These are phyloP conservation scores for Sarcophaga carnaria DNA, from an alignment of 2,888 invertebrate genomes.

Conservation along the genomic window DNA sequence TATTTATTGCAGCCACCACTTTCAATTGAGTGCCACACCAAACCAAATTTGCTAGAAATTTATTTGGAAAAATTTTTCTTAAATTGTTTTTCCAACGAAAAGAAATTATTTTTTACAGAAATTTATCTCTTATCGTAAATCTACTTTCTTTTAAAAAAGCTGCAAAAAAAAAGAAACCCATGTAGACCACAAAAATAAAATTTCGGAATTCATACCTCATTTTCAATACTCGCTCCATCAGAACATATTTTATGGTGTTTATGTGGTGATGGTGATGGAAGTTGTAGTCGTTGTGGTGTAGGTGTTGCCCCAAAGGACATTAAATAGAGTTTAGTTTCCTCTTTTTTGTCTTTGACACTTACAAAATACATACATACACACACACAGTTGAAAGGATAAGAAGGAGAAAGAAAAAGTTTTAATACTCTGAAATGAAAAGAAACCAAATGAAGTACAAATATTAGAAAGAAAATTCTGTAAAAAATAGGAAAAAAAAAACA, in stretches of 20 bases:
- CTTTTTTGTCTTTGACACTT: slow-evolving; percentile 6
- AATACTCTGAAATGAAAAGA: slow-evolving; percentile 51
- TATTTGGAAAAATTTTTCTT: background rate
- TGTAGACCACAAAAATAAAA: slow-evolving; percentile 72
- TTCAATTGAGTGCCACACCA: background rate
- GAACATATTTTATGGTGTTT: background rate
- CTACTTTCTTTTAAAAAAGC: slow-evolving; percentile 51
- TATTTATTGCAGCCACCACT: background rate
- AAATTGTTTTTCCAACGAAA: slow-evolving; percentile 25
- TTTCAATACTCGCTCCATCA: background rate
- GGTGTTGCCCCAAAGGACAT: slow-evolving; percentile 61
- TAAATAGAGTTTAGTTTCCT: slow-evolving; percentile 30
- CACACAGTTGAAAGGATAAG: no score
- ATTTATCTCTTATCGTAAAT: slow-evolving; percentile 75
- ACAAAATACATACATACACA: background rate
- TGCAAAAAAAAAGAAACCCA: background rate
- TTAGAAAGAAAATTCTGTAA: slow-evolving; percentile 1
- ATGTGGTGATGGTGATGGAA: no score
- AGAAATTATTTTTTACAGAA: slow-evolving; percentile 70
- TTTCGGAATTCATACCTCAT: slow-evolving; percentile 44
- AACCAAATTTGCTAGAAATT: background rate
- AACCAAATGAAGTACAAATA: slow-evolving; percentile 11
- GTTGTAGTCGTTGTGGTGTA: slow-evolving; percentile 22
- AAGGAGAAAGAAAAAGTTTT: background rate
- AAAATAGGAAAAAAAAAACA: background rate